A percentile compares a stretch with the other conserved stretches of the same genome.
These are phyloP conservation scores for Halcyon leucocephala DNA, from an alignment of 2,797 vertebrate genomes.

Conservation along the genomic window DNA sequence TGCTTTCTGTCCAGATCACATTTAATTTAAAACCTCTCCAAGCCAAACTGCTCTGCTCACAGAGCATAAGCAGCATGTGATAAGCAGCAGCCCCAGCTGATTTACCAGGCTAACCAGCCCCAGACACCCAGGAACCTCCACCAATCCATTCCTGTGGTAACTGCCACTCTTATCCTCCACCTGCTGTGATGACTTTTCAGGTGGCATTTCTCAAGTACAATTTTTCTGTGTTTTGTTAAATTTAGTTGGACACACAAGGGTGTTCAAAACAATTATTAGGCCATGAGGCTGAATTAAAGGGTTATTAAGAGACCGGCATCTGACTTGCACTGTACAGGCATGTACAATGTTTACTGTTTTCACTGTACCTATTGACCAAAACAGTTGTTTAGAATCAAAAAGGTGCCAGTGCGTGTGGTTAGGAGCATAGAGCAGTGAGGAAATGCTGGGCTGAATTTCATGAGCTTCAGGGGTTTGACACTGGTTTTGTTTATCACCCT, in stretches of 20 bases:
- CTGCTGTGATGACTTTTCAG: not conserved
- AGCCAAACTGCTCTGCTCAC: rapidly evolving
- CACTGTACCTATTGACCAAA: not conserved
- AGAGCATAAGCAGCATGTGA: no score
- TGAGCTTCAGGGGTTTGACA: not conserved
- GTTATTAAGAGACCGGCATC: not conserved
- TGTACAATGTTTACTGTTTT: not conserved
- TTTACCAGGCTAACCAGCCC: not conserved
- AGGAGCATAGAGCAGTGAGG: not conserved
- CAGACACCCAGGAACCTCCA: not conserved
- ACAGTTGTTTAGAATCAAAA: not conserved
- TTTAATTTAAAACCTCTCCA: not conserved
- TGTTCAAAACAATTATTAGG: not conserved
- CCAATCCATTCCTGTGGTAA: not conserved
- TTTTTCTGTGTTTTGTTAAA: not conserved
- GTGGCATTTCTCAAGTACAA: not conserved
- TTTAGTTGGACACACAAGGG: not conserved
- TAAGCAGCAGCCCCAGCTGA: not conserved
- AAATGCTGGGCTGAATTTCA: not conserved
- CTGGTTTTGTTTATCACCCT: not conserved
- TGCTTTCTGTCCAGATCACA: not conserved
- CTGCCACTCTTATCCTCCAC: not conserved
- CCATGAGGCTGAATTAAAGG: not conserved
- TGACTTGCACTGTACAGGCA: no score
- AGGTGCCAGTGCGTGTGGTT: not conserved